Base-by-base conservation (phyloP, 2,797 vertebrate genomes). In the Enteromius fasciolatus region DNA sequence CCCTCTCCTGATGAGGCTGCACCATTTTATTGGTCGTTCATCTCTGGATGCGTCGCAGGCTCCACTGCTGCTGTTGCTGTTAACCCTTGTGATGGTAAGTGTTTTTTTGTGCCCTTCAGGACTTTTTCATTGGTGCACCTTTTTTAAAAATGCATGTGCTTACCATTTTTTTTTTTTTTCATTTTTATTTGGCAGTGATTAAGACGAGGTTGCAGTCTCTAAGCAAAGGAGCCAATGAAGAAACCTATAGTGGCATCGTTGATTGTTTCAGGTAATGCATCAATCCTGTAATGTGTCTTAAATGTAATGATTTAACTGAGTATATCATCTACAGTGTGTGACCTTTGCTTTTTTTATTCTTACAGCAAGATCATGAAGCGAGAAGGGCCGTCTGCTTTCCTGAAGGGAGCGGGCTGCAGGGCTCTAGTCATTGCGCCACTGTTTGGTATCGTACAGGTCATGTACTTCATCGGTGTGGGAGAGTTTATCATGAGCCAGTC, bases 381-480 rank as follows among this genome's bases (percentile, higher is more conserved):
- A 69, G 96, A 96, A 84, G 96, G 96, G 14, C 94, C 95, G 0
- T 92, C 94, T 28, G 95, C 94, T 33, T 95, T 96, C 90, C 89
- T 96, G 86, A 96, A 96, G 78, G 96, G 96, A 0, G 94, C 96
- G 0, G 92, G 92, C 78, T 96, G 96, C 84, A 91, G 96, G 50
- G 95, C 95, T 14, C 89, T 96, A 11, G 95, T 96, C 85, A 96
- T 96, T 18, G 96, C 96, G 0, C 96, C 96, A 2, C 92, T 96
- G 17, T 96, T 96, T 33, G 96, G 96, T 68, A 96, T 96, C 7
- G 96, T 88, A 3, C 96, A 96, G 86, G 95, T 96, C 39, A 95
- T 96, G 92, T 96, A 96, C 91, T 95, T 96, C 63, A 86, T 95
- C 2, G 95, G 95, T 3, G 91, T 95, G 1, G 96, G 95, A 82